Evolutionary conservation across 2,797 vertebrate species (phyloP), one percentile per base, ranked within the genome.

Genomic region (Pampus argenteus): DNA sequence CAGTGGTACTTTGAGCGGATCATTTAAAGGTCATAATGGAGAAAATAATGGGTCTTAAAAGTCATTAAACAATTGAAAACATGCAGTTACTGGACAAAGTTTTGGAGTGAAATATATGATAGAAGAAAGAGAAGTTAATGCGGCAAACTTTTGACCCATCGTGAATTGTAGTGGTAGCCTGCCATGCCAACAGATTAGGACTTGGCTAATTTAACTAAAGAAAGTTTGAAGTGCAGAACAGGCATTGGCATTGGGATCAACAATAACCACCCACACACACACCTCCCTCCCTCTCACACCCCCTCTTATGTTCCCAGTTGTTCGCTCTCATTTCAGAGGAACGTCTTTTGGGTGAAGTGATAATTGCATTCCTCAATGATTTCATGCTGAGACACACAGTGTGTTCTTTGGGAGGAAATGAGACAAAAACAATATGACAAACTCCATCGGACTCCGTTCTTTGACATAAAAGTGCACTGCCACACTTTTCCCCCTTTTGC

Each of bases 341-440:
- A 82, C 76, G 79, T 87, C 84, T 85, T 85, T 87, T 82, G 79
- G 73, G 69, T 66, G 8, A 91, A 88, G 89, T 91, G 91, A 92
- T 93, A 93, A 93, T 93, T 93, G 90, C 90, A 92, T 93, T 92
- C 91, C 89, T 87, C 78, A 50, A 81, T 79, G 88, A 88, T 87
- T 91, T 87, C 91, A 90, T 82, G 90, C 91, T 88, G 90, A 73
- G 91, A 84, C 75, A 76, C 84, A 85, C 79, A 84, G 75, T 66
- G 79, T 88, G 85, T 89, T 88, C 81, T 87, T 87, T 85, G 58
- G 73, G 78, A 71, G 80, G 79, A 87, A 87, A 83, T 86, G 83
- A 92, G 82, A 90, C 86, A 86, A 89, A 92, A 87, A 89, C 88
- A 93, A 93, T 79, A 83, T 82, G 86, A 88, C 78, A 88, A 85